Evolutionary conservation across 2,113 vertebrate species (phyloP).

Genomic region (Paratilapia polleni): DNA sequence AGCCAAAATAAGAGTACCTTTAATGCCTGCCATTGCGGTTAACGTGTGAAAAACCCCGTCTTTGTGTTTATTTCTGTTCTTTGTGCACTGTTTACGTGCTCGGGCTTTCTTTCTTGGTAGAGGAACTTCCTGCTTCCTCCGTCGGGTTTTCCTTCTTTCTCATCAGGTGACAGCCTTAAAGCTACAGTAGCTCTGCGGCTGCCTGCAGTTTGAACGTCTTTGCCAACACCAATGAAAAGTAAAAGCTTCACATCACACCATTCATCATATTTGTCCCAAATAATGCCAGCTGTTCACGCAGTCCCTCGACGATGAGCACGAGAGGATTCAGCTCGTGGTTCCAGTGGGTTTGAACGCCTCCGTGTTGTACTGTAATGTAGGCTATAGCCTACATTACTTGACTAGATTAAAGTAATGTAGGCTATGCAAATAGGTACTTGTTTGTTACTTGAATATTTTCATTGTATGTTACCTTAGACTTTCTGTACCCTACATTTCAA

Average conservation of each 20-base stretch:
- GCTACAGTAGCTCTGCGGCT: slow-evolving; percentile 25
- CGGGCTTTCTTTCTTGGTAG: neutral
- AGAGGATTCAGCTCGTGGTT: neutral
- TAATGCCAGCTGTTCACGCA: neutral
- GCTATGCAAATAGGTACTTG: neutral
- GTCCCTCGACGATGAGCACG: neutral
- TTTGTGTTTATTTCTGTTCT: slow-evolving; percentile 35
- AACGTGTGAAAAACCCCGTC: neutral
- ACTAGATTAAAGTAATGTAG: neutral
- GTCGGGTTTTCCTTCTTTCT: slow-evolving; percentile 8
- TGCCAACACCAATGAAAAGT: neutral
- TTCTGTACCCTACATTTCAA: neutral
- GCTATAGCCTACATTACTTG: no score
- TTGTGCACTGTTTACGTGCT: slow-evolving; percentile 54
- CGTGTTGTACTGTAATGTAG: neutral
- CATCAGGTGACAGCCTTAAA: slow-evolving; percentile 70
- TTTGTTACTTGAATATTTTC: neutral
- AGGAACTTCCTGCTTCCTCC: slow-evolving; percentile 69
- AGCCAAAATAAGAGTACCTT: slow-evolving; percentile 66
- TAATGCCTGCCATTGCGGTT: slow-evolving; percentile 79
- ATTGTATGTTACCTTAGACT: neutral
- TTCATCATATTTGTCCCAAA: neutral
- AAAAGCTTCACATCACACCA: neutral
- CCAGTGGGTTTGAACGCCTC: neutral
- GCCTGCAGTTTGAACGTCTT: neutral